Evolutionary conservation across 2,113 vertebrate genomes (phyloP).

Genomic region (Dunckerocampus dactyliophorus): DNA sequence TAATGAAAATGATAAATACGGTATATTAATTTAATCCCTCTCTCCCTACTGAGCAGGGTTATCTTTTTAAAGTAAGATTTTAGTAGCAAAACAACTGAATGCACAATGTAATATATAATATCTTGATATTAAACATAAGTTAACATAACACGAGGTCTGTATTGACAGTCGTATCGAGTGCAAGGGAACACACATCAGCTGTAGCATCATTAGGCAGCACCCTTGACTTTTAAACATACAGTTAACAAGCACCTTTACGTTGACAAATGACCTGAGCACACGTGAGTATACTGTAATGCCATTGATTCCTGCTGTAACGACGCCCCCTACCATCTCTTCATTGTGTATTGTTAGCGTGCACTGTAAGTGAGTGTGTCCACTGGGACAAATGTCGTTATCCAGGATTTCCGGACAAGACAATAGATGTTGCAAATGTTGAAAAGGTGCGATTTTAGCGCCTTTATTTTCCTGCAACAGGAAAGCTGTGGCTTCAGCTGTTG

Average conservation of each 20-base stretch:
- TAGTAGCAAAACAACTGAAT: too few relatives aligned
- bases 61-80: too few relatives aligned
- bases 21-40: neutral
- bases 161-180: neutral
- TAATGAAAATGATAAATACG: neutral
- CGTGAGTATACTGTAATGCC: neutral
- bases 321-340: neutral
- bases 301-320: slow-evolving; percentile 24
- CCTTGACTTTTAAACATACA: slow-evolving; percentile 13
- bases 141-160: too few relatives aligned
- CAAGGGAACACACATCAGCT: neutral
- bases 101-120: too few relatives aligned
- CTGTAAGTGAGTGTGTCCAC: neutral
- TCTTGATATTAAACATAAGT: too few relatives aligned
- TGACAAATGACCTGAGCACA: slow-evolving; percentile 30
- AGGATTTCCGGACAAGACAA: slow-evolving; percentile 7
- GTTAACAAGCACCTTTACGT: slow-evolving; percentile 24
- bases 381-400: neutral
- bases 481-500: neutral
- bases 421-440: neutral
- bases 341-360: slow-evolving; percentile 2
- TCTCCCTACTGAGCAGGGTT: neutral
- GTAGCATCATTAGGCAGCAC: slow-evolving; percentile 11
- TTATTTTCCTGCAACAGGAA: neutral
- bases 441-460: neutral